These are phyloP conservation scores for Ctenicera cuprea DNA, from an alignment of 2,888 invertebrate species.

Conservation along the genomic window DNA sequence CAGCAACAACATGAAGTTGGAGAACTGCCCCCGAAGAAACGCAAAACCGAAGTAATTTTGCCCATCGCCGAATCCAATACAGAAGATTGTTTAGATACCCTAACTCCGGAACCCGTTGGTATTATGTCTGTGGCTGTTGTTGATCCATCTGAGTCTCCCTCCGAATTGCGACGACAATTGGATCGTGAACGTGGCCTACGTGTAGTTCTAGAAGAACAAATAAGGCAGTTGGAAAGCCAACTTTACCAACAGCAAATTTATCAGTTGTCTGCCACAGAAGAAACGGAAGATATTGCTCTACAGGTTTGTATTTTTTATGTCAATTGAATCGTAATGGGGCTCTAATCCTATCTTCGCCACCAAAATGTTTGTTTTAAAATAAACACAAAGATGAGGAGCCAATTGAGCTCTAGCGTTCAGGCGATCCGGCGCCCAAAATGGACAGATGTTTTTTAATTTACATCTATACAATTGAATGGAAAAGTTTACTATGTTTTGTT, in stretches of 20 bases:
- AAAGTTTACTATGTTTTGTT: too few relatives aligned
- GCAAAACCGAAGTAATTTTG: conserved; percentile 78
- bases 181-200: conserved; percentile 89
- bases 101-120: conserved; percentile 84
- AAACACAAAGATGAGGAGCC: too few relatives aligned
- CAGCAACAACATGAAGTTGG: conserved; percentile 92
- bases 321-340: too few relatives aligned
- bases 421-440: too few relatives aligned
- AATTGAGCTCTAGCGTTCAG: too few relatives aligned
- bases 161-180: conserved; percentile 84
- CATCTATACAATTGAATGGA: too few relatives aligned
- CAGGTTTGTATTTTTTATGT: conserved; percentile 34
- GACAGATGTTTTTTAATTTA: too few relatives aligned
- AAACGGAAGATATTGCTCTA: conserved; percentile 46
- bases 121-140: conserved; percentile 75
- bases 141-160: conserved; percentile 64
- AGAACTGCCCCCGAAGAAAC: conserved; percentile 75
- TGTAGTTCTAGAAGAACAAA: conserved; percentile 87
- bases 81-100: conserved; percentile 83
- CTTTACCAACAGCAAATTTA: conserved; percentile 64
- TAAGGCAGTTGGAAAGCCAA: conserved; percentile 82
- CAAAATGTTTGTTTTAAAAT: background rate
- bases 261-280: conserved; percentile 46
- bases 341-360: background rate
- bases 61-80: conserved; percentile 78